Base-by-base conservation (phyloP, 2,113 vertebrate species). In the Apeltes quadracus region DNA sequence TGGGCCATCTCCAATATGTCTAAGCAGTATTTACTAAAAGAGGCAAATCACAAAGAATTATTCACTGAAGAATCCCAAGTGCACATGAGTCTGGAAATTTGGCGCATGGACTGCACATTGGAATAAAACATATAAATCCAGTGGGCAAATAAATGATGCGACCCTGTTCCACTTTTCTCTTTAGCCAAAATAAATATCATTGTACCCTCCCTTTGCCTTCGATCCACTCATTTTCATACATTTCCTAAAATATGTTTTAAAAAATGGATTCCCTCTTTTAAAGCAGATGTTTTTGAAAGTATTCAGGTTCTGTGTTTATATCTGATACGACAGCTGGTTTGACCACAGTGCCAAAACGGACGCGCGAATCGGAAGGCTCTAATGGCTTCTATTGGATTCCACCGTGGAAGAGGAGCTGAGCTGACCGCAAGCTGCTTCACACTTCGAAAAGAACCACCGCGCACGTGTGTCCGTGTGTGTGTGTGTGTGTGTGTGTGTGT, bases 351-450 rank as follows among this genome's bases (percentile, higher is more conserved):
- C n/a, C n/a, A n/a, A n/a, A n/a, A n/a, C n/a, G n/a, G n/a, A n/a
- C n/a, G n/a, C n/a, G n/a, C 79, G 75, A 61, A 72, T 90, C 81
- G 88, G 77, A 88, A 90, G 72, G 75, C 79, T 83, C 72, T 75
- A 76, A 83, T 78, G 78, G 74, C 83, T 83, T 72, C 75, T 63
- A 71, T 70, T 82, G 87, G 84, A 87, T 73, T 64, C 76, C 75
- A 66, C 53, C 69, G 69, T 69, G 74, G 73, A 83, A 72, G 81
- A 86, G 78, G 72, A 85, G 79, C 65, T 77, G 81, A 88, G 79
- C 71, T 89, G 88, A 87, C 87, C 83, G 62, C 89, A 88, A 92
- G 87, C 89, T 92, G 91, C 83, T 91, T 91, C 87, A 85, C 91
- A 91, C 90, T 86, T 89, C 89, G n/a, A 79, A 76, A 85, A 84